Base-by-base conservation (phyloP, 1,140 invertebrate genomes). In the Helicoverpa zea region DNA sequence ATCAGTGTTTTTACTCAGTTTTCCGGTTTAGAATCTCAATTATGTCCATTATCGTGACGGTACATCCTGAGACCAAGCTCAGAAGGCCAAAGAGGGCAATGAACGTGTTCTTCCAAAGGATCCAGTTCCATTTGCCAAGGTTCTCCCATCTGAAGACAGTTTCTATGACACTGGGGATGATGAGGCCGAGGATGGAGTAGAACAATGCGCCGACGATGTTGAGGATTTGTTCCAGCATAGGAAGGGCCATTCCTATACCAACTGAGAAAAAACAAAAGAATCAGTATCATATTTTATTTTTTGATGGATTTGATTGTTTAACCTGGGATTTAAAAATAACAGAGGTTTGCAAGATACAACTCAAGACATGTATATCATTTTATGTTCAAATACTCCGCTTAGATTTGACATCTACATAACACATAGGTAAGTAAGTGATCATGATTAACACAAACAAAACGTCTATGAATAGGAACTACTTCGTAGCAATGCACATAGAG, bases 191-290 rank as follows among this genome's bases (percentile, higher is more conserved):
- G 64, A 98, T 97, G 5, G 98, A 98, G 86, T 98, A 98, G 89
- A 97, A 97, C 51, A 98, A 94, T 0, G 98, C 97, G 11, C 98
- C 98, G 23, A 99, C 97, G 30, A 99, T 95, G 66, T 98, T 97
- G 80, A 99, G 99, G 84, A 99, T 97, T n/a, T 98, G 96, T 76
- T 98, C 98, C 78, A 99, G 94, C 81, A 98, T 95, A 2, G 98
- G 98, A 30, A 99, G 96, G 7, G 96, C 94, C 7, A 97, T 96
- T 0, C 98, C 98, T 35, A 99, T 94, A 35, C 95, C 95, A 85
- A 98, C 98, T 96, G 96, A 77, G n/a, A 91, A 90, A 81, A 70
- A 68, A 23, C 64, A 58, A 35, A 54, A 43, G 23, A 64, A 14
- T 68, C 52, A 51, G n/a, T 47, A 47, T 47, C 1, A 16, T 59